Base-by-base conservation (phyloP, 2,113 vertebrate genomes). In the Glaucidium brasilianum region DNA sequence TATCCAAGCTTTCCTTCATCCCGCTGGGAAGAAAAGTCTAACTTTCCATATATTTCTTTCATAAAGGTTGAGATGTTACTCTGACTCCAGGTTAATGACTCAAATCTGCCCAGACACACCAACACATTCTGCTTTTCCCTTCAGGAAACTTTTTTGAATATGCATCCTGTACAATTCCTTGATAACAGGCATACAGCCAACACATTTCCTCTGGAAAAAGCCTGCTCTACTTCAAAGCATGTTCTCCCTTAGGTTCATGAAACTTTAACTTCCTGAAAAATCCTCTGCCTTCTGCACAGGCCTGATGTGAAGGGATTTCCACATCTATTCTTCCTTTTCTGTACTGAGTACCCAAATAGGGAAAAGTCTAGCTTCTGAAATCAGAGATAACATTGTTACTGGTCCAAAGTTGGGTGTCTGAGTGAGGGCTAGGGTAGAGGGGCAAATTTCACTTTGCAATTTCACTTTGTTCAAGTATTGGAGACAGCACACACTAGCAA, bases 61-160 rank as follows among this genome's bases (percentile, higher is more conserved):
- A n/a, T 16, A 86, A 80, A 78, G 17, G 10, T 49, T 94, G 49
- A 81, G 58, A 84, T 45, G 32, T 75, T 60, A 81, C 15, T 32
- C 64, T 91, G 72, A 81, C 43, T 81, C 11, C 32, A 90, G n/a
- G 49, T 88, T 85, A 82, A 92, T 85, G 1, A 85, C 49, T 88
- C 71, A 93, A 67, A 89, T 87, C 37, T 83, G 41, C 39, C 47
- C 34, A 78, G 79, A 83, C 21, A 88, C 19, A 16, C 34, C 16
- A 90, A 69, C 1, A 67, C 37, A 69, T 55, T 82, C 63, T 53
- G 39, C 25, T 89, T 93, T 92, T 87, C 32, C 84, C 35, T 79
- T 91, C 89, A 95, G 91, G 69, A 97, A 94, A 79, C 56, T 12
- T 91, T 91, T 69, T 62, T 64, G 56, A 89, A 91, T 79, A 60